phyloP scores from a whole-genome alignment of 2,113 vertebrate species.

The Hippocampus mohnikei region DNA sequence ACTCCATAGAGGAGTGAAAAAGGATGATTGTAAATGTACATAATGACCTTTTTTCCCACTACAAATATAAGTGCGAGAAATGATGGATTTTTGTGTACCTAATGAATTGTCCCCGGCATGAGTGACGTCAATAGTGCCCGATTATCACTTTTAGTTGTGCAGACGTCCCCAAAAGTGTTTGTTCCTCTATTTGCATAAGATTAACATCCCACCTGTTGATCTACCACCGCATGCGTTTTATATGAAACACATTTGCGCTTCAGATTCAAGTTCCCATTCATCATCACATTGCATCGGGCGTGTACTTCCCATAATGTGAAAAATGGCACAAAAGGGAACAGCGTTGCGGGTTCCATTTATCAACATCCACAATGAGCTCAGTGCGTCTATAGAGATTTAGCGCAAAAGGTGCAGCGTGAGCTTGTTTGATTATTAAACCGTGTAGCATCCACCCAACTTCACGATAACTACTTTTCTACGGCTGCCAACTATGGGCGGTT shows the following conservation, averaged over 20 bases:
- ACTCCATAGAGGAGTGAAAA: conserved; percentile 42
- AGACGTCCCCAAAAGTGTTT: too few species aligned
- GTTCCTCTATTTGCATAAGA: too few species aligned
- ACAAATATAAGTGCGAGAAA: too few species aligned
- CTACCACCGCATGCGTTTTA: too few species aligned
- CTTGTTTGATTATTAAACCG: neutral
- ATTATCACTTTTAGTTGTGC: too few species aligned
- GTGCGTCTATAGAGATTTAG: neutral
- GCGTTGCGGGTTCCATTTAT: neutral
- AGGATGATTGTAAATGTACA: conserved; percentile 18
- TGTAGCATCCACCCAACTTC: conserved; percentile 12
- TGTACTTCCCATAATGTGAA: neutral
- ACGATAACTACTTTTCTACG: neutral
- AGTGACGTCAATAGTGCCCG: too few species aligned
- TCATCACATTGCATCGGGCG: neutral
- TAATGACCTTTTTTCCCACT: conserved; percentile 18
- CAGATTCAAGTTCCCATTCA: neutral
- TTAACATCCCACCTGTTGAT: too few species aligned
- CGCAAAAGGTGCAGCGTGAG: neutral
- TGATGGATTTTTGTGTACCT: too few species aligned
- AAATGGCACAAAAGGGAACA: neutral
- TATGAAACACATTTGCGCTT: neutral
- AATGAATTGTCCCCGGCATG: too few species aligned
- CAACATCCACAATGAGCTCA: neutral
- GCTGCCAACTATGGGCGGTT: neutral